Base-by-base conservation (phyloP, 2,797 vertebrate genomes). In the Enteromius fasciolatus region DNA sequence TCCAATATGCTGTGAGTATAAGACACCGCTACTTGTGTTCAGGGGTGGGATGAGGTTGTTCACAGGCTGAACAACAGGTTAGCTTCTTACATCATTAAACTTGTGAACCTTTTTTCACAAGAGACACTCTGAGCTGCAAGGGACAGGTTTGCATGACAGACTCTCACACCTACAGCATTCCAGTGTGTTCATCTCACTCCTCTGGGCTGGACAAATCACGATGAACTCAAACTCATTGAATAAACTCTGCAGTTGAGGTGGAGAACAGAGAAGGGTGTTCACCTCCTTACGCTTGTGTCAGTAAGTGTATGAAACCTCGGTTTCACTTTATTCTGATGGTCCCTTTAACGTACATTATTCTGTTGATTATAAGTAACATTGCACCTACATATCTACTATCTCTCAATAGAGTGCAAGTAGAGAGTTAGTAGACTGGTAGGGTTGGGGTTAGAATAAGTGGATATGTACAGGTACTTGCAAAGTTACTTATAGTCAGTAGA, bases 81-180 rank as follows among this genome's bases (percentile, higher is more conserved):
- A 12, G 5, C 17, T 25, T 75, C 28, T 75, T 63, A 76, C 72
- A 57, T 75, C 9, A 41, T 75, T 67, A 52, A 57, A 61, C 4
- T 0, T 57, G 57, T 48, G 20, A 81, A 36, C 73, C 1, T 39
- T 52, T 64, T 81, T 28, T n/a, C 25, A 63, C 15, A 33, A 48
- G 48, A 79, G 36, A 73, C 25, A 31, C 8, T 36, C 8, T 72
- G 7, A 61, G 20, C 41, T 61, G 33, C 44, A 54, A 68, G 63
- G 15, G 11, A 64, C 28, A 46, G 25, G 36, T 28, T 76, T 54
- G 8, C n/a, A 31, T 69, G 52, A 61, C 20, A 17, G 18, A 69
- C 18, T 48, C 28, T 50, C 61, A 82, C 31, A 8, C 74, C 81
- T 61, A 57, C 36, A 70, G 63, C 74, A 63, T 83, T 77, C 64